Evolutionary conservation across 1,140 invertebrate genomes (phyloP), one percentile per base, ranked within the genome.

Genomic region (Andricus grossulariae): DNA sequence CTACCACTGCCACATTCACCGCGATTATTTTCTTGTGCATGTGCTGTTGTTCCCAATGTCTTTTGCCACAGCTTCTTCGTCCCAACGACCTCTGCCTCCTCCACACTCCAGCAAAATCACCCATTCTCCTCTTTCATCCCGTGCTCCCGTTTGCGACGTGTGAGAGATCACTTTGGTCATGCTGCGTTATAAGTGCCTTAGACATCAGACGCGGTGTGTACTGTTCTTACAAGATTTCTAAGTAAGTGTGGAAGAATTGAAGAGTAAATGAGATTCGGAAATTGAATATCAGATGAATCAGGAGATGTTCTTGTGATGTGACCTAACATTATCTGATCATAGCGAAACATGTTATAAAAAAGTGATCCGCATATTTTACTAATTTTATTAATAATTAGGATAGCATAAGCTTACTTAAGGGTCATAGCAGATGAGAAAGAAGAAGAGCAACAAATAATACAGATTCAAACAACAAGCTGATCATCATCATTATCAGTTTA

Each of bases 11-110:
- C 66, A 73, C 76, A 72, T 81, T 80, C 76, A 74, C 80, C 73
- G 84, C 87, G 88, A 89, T 90, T 90, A 88, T 85, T 88, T 89
- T 90, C 88, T 89, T 89, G 81, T 80, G 80, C 80, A 73, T 79
- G 70, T 75, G 50, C 71, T 52, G 72, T 50, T 74, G 54, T 25
- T 45, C 72, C 79, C 45, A 3, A 51, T 57, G 25, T 54, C 60
- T 78, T 74, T 51, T 76, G 74, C 75, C 76, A 55, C 50, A 32
- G 45, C 66, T 72, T 51, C 50, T 52, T 71, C 45, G 55, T 49
- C 49, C 19, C 55, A 32, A 25, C 25, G 10, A 60, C 6, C 57
- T 32, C 19, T 32, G 25, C 51, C 73, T 73, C 50, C 71, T 72
- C 60, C 32, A 39, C 74, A 60, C 19, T 13, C 21, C 5, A 19